Evolutionary conservation across 2,113 vertebrate genomes (phyloP), one percentile per base, ranked within the genome.

Genomic region (Excalfactoria chinensis): DNA sequence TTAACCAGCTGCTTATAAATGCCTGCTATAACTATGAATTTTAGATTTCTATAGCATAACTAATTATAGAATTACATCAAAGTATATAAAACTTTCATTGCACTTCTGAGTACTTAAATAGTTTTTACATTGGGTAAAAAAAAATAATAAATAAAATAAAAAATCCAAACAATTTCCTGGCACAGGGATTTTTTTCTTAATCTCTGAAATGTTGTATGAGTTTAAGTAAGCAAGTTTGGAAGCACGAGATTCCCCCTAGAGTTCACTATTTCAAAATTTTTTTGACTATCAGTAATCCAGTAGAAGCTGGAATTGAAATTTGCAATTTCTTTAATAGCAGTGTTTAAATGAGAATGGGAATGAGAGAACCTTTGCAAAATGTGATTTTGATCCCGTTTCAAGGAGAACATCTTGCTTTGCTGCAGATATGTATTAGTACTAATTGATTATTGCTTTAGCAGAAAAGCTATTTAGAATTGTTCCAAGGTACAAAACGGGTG

Each of bases 361-460:
- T 92, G 76, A 89, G 88, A 86, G 40, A 88, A 86, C 68, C 81
- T 94, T 96, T 90, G n/a, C 77, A 85, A 88, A 93, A 94, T 91
- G 89, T 84, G 70, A 73, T 95, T 96, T 95, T 97, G 93, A 89
- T 91, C 25, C 53, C 8, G 49, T 95, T 96, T 95, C 95, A 96
- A 94, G 87, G 82, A 95, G 95, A 95, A 93, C 70, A 93, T 95
- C 86, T 85, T 85, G 59, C 55, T 80, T 81, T 95, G 78, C 66
- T 95, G 59, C 81, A 97, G 81, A 95, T 97, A 93, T 94, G 58
- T 95, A 85, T 81, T n/a, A 72, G 51, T 77, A 62, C 59, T 96
- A 95, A 95, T 96, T 97, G 95, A 93, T 92, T 92, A 89, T 83
- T 95, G 48, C 37, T 91, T 83, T 73, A 94, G 59, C 37, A 95